phyloP scores from a whole-genome alignment of 2,888 invertebrate genomes.

The Drymonia ruficornis region DNA sequence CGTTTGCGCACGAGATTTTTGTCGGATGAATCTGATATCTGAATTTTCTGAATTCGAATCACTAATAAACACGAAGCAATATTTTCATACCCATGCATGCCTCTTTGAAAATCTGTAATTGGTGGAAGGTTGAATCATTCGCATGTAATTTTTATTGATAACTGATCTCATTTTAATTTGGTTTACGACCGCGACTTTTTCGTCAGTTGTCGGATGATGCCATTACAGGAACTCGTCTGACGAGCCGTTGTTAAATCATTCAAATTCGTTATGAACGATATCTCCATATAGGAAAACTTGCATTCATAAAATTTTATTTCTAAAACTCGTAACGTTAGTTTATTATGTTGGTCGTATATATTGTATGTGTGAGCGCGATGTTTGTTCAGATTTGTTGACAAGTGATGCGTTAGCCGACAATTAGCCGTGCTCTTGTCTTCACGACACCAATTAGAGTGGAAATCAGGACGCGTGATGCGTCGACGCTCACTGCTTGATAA shows the following conservation, averaged over 20 bases:
- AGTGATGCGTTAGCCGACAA: slow-evolving; percentile 35
- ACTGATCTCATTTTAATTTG: slow-evolving; percentile 56
- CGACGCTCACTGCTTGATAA: slow-evolving; percentile 43
- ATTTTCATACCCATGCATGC: slow-evolving; percentile 18
- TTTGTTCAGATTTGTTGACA: slow-evolving; percentile 3
- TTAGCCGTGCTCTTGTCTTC: slow-evolving; percentile 40
- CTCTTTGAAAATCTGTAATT: too few species aligned
- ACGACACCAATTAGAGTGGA: slow-evolving; percentile 53
- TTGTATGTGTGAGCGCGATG: slow-evolving; percentile 2
- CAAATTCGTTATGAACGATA: slow-evolving; percentile 18
- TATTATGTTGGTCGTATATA: background rate
- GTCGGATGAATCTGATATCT: too few species aligned
- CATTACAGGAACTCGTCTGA: slow-evolving; percentile 39
- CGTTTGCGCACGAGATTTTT: background rate
- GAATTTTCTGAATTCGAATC: slow-evolving; percentile 18
- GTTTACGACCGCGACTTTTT: slow-evolving; percentile 41
- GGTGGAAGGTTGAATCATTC: slow-evolving; percentile 51
- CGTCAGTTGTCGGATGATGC: slow-evolving; percentile 42
- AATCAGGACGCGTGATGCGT: slow-evolving; percentile 56
- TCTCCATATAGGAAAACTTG: slow-evolving; percentile 16
- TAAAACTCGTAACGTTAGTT: slow-evolving; percentile 9
- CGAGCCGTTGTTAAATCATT: slow-evolving; percentile 20
- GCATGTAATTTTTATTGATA: slow-evolving; percentile 57
- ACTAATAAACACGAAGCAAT: background rate
- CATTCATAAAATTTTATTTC: slow-evolving; percentile 18